These are phyloP conservation scores for Antechinus flavipes DNA, from an alignment of 2,113 vertebrate genomes.

Conservation along the genomic window DNA sequence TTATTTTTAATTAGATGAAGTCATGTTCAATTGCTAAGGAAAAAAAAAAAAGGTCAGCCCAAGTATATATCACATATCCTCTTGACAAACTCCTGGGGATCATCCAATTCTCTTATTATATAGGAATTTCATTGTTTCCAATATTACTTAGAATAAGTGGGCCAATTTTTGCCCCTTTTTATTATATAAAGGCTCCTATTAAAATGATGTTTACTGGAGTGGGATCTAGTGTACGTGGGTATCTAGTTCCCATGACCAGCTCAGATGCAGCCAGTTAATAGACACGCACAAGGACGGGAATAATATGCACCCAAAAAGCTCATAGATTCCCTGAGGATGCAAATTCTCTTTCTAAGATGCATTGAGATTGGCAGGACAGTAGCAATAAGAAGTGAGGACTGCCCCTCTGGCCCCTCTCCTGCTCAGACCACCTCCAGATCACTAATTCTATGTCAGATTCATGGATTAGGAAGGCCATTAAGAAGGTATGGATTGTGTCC, in stretches of 20 bases:
- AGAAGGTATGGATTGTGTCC: neutral
- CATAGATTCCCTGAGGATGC: neutral
- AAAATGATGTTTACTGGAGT: neutral
- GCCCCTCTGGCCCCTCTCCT: neutral
- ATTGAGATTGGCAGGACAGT: neutral
- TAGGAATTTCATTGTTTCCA: neutral
- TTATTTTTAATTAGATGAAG: neutral
- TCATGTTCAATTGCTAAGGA: neutral
- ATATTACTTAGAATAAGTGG: neutral
- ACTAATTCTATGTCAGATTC: neutral
- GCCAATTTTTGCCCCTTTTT: neutral
- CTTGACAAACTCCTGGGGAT: neutral
- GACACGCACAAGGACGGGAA: neutral
- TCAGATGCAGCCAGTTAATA: neutral
- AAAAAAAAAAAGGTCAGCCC: neutral
- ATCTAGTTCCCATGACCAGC: neutral
- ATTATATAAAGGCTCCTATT: neutral
- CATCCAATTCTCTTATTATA: neutral
- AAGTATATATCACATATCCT: neutral
- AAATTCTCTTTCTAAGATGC: neutral
- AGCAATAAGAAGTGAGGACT: neutral
- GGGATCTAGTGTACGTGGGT: neutral
- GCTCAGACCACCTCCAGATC: neutral
- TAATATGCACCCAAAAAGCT: neutral
- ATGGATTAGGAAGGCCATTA: neutral